A percentile compares a stretch with the other conserved stretches of the same genome.
phyloP scores from a whole-genome alignment of 2,113 vertebrate species.

The Cranoglanis bouderius region DNA sequence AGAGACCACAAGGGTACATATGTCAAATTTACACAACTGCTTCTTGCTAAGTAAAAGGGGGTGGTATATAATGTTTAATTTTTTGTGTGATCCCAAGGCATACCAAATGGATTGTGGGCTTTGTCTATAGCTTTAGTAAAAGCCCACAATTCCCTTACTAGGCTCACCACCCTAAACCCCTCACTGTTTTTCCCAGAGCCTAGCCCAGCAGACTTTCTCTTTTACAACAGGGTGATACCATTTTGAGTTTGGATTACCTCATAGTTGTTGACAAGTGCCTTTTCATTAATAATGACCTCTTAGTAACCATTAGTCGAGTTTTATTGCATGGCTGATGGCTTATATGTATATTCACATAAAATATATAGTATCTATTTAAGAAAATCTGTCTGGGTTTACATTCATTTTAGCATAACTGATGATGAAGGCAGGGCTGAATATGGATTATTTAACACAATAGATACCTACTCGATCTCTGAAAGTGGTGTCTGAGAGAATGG shows the following conservation, averaged over 20 bases:
- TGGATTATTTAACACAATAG: slow-evolving; percentile 50
- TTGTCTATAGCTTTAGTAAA: slow-evolving; percentile 11
- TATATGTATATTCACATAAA: slow-evolving; percentile 11
- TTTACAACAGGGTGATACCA: slow-evolving; percentile 52
- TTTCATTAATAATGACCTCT: slow-evolving; percentile 49
- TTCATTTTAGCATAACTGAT: slow-evolving; percentile 57
- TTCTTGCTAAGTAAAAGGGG: slow-evolving; percentile 13
- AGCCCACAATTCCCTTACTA: slow-evolving; percentile 18
- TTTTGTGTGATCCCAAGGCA: slow-evolving; percentile 6
- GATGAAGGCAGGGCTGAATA: slow-evolving; percentile 32
- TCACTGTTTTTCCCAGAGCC: slow-evolving; percentile 12
- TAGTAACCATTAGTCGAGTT: slow-evolving; percentile 52
- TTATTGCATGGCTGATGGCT: slow-evolving; percentile 49
- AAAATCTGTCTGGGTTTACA: not conserved
- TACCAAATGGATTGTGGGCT: not conserved
- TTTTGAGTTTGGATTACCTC: slow-evolving; percentile 55
- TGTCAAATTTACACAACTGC: slow-evolving; percentile 36
- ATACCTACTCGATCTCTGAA: slow-evolving; percentile 33
- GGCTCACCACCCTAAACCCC: not conserved
- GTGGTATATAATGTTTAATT: not conserved
- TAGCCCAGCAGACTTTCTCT: slow-evolving; percentile 20
- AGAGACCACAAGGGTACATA: slow-evolving; percentile 12
- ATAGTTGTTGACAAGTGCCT: slow-evolving; percentile 55
- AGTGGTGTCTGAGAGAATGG: slow-evolving; percentile 46
- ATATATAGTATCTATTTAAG: not conserved